Base-by-base conservation (phyloP, 2,113 vertebrate species). In the Phodopus roborovskii region DNA sequence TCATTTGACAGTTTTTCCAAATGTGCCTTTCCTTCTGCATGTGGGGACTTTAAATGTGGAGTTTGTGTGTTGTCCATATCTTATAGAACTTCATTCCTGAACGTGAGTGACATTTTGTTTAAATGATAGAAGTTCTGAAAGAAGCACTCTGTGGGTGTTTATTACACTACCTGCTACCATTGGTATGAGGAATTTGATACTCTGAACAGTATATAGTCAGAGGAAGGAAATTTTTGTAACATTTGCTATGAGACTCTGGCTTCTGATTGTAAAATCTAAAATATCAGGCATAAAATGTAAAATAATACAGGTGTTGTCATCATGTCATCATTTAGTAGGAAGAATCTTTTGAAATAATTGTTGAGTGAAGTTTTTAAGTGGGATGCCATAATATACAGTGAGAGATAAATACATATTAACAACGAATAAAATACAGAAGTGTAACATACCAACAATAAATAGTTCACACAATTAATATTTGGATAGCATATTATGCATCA, bases 291-390 rank as follows among this genome's bases (percentile, higher is more conserved):
- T 11, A 73, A 89, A 68, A 93, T 87, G 16, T 33, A 62, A 93
- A 94, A 93, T 83, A 90, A 95, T 77, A 30, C 12, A 36, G 8
- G 42, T 84, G 28, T 24, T 79, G 2, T 75, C 13, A 79, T 1
- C 11, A 62, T 64, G 45, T 1, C 19, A n/a, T 94, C 93, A 74
- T 91, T 93, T 84, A 88, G 22, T 92, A 83, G 58, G 33, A 92
- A 17, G 11, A 66, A 45, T 64, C 45, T 56, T 12, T 89, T 30
- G 36, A 89, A 88, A 95, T 89, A 60, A 93, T 64, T 17, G 20
- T 92, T 74, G 68, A 28, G 8, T 83, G 45, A 64, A 19, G 26
- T 39, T 30, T 84, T 8, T 64, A 20, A 20, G 42, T 45, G 26
- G 17, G 58, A 64, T 28, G 81, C 42, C n/a, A 64, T 39, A 42